Evolutionary conservation across 2,888 invertebrate species (phyloP).

Genomic region (Epiperipatus broadwayi): DNA sequence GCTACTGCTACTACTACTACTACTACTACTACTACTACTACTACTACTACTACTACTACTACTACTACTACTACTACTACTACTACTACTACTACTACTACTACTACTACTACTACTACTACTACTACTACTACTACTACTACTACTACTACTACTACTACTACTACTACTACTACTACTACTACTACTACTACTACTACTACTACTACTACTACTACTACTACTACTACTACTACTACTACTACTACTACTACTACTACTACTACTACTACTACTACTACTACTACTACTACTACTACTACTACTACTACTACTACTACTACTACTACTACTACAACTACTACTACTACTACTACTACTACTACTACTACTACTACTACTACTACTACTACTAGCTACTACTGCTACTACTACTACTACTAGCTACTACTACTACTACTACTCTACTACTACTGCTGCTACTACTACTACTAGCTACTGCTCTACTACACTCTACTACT

Average conservation of each 20-base stretch:
- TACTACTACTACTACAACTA: slow-evolving; percentile 13
- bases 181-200: slow-evolving; percentile 12
- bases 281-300: slow-evolving; percentile 14
- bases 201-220: slow-evolving; percentile 11
- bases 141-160: slow-evolving; percentile 14
- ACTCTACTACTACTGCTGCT: slow-evolving; percentile 7
- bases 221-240: slow-evolving; percentile 14
- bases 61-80: slow-evolving; percentile 16
- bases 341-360: slow-evolving; percentile 14
- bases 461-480: slow-evolving; percentile 13
- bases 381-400: slow-evolving; percentile 10
- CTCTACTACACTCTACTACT: too few relatives aligned
- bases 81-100: slow-evolving; percentile 16
- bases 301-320: slow-evolving; percentile 14
- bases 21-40: slow-evolving; percentile 16
- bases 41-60: slow-evolving; percentile 16
- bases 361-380: slow-evolving; percentile 14
- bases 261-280: slow-evolving; percentile 11
- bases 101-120: slow-evolving; percentile 14
- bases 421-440: slow-evolving; percentile 13
- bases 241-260: slow-evolving; percentile 13
- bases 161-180: slow-evolving; percentile 12
- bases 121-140: slow-evolving; percentile 13
- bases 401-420: slow-evolving; percentile 13
- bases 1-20: slow-evolving; percentile 11